These are phyloP conservation scores for Megamerina dolium DNA, from an alignment of 2,888 invertebrate genomes.

Conservation along the genomic window DNA sequence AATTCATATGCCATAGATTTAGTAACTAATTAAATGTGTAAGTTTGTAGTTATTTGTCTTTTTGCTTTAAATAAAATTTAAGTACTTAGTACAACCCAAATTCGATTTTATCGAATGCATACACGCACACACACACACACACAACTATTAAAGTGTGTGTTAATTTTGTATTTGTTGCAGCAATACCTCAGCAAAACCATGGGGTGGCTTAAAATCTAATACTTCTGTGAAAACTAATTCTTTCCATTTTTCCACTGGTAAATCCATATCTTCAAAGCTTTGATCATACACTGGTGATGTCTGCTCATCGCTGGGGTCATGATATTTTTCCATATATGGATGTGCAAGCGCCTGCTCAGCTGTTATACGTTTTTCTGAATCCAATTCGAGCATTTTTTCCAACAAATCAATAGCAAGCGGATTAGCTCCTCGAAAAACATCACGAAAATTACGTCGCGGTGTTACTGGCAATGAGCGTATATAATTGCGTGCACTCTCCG, in stretches of 20 bases:
- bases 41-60: too few species aligned
- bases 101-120: too few species aligned
- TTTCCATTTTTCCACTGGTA: slow-evolving; percentile 92
- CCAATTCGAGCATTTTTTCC: slow-evolving; percentile 92
- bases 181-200: slow-evolving; percentile 34
- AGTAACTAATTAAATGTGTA: too few species aligned
- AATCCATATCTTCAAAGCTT: slow-evolving; percentile 91
- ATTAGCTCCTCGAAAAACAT: slow-evolving; percentile 90
- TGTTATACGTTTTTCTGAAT: slow-evolving; percentile 86
- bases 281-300: slow-evolving; percentile 86
- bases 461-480: slow-evolving; percentile 83
- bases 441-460: slow-evolving; percentile 79
- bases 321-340: slow-evolving; percentile 78
- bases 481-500: slow-evolving; percentile 93
- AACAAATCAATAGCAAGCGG: slow-evolving; percentile 89
- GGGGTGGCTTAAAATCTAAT: slow-evolving; percentile 70
- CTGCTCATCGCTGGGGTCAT: slow-evolving; percentile 95
- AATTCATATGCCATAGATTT: too few species aligned
- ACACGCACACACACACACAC: too few species aligned
- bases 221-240: slow-evolving; percentile 81
- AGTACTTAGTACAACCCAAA: too few species aligned
- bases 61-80: too few species aligned
- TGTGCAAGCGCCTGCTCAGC: slow-evolving; percentile 57
- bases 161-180: too few species aligned
- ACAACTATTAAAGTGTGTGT: too few species aligned